Evolutionary conservation across 2,888 invertebrate genomes (phyloP).

Genomic region (Andrena marginata): DNA sequence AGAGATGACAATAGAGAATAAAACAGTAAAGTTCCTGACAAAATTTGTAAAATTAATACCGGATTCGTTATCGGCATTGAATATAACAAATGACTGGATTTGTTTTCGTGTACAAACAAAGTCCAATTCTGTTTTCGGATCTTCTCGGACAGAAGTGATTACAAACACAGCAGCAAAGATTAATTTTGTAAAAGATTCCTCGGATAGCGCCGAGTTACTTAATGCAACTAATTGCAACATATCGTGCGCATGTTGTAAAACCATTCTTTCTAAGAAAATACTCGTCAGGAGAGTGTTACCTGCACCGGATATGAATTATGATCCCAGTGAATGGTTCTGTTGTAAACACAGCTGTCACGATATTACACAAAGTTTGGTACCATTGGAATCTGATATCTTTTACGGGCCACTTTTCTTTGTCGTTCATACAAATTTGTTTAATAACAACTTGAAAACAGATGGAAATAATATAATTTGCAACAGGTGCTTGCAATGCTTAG

Average conservation of each 20-base stretch:
- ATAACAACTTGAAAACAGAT: conserved; percentile 69
- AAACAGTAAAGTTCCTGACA: conserved; percentile 69
- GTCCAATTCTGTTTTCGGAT: conserved; percentile 75
- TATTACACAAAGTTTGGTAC: conserved; percentile 66
- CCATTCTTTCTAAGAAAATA: conserved; percentile 73
- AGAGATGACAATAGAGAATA: conserved; percentile 68
- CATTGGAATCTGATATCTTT: conserved; percentile 78
- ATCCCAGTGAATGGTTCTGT: conserved; percentile 83
- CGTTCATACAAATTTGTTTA: conserved; percentile 73
- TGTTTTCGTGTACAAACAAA: conserved; percentile 80
- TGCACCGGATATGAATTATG: conserved; percentile 78
- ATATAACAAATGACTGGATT: conserved; percentile 78
- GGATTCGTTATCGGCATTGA: conserved; percentile 77
- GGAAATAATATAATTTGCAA: conserved; percentile 75
- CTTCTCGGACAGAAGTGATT: conserved; percentile 78
- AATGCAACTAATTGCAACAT: conserved; percentile 56
- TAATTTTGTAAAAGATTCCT: conserved; percentile 17
- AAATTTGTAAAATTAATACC: conserved; percentile 77
- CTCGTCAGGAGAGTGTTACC: conserved; percentile 78
- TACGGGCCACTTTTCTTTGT: conserved; percentile 77
- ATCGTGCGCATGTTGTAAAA: conserved; percentile 78
- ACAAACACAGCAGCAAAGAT: conserved; percentile 48
- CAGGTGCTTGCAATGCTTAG: conserved; percentile 78
- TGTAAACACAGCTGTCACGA: conserved; percentile 73
- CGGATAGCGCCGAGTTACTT: conserved; percentile 24